A percentile compares a stretch with the other conserved stretches of the same genome.
phyloP scores from a whole-genome alignment of 2,888 invertebrate genomes.

The Cephus runcator region DNA sequence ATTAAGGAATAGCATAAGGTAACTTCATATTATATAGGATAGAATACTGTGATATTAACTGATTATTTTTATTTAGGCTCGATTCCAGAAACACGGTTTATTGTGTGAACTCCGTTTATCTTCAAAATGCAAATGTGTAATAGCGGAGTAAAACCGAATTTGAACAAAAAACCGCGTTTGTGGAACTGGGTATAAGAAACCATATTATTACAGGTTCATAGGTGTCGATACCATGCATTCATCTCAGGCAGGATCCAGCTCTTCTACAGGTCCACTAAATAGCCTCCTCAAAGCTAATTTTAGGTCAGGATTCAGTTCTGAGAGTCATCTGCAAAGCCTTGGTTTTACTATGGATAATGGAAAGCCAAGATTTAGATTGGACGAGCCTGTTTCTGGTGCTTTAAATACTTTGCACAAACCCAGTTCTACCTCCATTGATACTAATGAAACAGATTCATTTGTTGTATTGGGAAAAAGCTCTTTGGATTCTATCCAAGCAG shows the following conservation, averaged over 20 bases:
- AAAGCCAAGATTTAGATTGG: constrained; percentile 44
- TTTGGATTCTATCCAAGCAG: constrained; percentile 43
- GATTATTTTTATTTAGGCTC: no score
- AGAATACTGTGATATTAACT: neutral
- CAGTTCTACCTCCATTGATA: constrained; percentile 23
- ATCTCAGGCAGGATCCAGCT: neutral
- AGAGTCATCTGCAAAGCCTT: constrained; percentile 42
- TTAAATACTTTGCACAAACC: constrained; percentile 18
- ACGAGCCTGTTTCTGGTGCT: constrained; percentile 38
- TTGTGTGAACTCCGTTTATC: no score
- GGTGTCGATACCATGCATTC: neutral
- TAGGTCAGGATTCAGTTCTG: neutral
- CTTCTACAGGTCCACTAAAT: neutral
- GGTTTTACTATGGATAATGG: constrained; percentile 40
- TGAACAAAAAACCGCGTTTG: no score
- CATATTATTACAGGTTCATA: neutral
- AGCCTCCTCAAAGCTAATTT: neutral
- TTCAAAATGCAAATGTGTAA: no score
- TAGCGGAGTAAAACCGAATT: no score
- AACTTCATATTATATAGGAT: neutral
- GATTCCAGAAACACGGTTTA: no score
- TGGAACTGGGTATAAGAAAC: neutral
- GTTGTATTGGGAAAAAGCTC: constrained; percentile 52
- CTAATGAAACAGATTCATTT: constrained; percentile 52
- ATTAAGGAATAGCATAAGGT: neutral